Evolutionary conservation across 2,888 invertebrate species (phyloP), one percentile per base, ranked within the genome.

Genomic region (Hydrotaea diabolus): DNA sequence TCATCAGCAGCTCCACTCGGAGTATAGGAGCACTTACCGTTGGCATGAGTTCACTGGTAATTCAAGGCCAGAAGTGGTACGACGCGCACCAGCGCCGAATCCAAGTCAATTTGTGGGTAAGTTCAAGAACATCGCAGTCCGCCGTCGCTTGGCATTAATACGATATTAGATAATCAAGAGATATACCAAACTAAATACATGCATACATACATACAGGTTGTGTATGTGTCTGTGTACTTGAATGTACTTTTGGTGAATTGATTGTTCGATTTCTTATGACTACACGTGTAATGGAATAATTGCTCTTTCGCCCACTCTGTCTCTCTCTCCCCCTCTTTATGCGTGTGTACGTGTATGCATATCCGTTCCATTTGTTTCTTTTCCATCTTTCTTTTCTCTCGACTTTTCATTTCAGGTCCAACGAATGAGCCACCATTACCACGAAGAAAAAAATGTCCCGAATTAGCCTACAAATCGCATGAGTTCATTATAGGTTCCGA

Each of bases 11-110:
- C 95, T 97, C 94, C 97, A 97, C 94, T 97, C 97, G 93, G 97
- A 97, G 93, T 97, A 97, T 94, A 95, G 97, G 94, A 97, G 97
- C 95, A 97, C 97, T 90, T 97, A 97, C 95, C 95, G 96, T 95
- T 97, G 97, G 97, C 97, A 97, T 95, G 97, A 97, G 93, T 96
- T 96, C 94, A 96, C 96, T 90, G 95, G 95, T 86, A 94, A 94
- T 91, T 95, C 96, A 86, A 94, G 94, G 92, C 96, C 94, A 92
- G 95, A 93, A 93, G 95, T 94, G 93, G 95, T 94, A 93, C 95
- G 94, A 93, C 95, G 88, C 93, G 94, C 91, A 90, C 95, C 93
- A 90, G 93, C 89, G 92, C 94, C 93, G 80, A 93, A 93, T 93
- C 94, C 88, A 87, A 91, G 88, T 89, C 91, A 91, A 89, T 91